These are phyloP conservation scores for Tragelaphus imberbis DNA, from an alignment of 2,113 vertebrate species.

Conservation along the genomic window DNA sequence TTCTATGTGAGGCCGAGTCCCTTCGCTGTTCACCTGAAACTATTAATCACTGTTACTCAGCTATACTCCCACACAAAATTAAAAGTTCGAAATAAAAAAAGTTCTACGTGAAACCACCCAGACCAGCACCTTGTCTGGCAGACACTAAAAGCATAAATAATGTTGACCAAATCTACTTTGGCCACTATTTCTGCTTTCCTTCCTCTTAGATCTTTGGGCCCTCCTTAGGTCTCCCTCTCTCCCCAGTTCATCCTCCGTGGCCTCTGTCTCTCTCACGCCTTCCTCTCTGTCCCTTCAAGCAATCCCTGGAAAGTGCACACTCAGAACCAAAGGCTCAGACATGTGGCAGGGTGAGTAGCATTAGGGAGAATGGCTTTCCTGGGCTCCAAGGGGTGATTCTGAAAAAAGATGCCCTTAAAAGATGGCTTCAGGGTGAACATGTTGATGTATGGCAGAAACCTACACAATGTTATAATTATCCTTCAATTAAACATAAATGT, in stretches of 20 bases:
- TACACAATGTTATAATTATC: neutral
- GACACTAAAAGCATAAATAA: neutral
- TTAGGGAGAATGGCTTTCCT: neutral
- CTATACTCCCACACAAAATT: neutral
- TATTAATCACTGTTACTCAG: neutral
- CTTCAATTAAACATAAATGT: neutral
- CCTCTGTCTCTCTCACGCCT: neutral
- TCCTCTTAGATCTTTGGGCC: neutral
- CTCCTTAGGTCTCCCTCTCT: neutral
- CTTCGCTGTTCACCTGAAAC: neutral
- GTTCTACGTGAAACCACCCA: neutral
- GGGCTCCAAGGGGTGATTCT: neutral
- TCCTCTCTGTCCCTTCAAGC: neutral
- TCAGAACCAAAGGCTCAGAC: neutral
- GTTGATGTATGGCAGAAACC: neutral
- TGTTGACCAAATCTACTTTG: neutral
- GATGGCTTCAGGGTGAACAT: neutral
- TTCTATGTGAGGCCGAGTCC: neutral
- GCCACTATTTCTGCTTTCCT: neutral
- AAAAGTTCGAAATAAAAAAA: neutral
- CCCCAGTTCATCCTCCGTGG: neutral
- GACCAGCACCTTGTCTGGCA: neutral
- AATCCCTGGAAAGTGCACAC: too few relatives aligned
- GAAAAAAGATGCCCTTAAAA: neutral
- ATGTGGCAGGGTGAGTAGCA: fast-evolving